A percentile compares a stretch with the other conserved stretches of the same genome.
Conservation (phyloP, 2,797 vertebrate genomes). For the Loriculus beryllinus region DNA sequence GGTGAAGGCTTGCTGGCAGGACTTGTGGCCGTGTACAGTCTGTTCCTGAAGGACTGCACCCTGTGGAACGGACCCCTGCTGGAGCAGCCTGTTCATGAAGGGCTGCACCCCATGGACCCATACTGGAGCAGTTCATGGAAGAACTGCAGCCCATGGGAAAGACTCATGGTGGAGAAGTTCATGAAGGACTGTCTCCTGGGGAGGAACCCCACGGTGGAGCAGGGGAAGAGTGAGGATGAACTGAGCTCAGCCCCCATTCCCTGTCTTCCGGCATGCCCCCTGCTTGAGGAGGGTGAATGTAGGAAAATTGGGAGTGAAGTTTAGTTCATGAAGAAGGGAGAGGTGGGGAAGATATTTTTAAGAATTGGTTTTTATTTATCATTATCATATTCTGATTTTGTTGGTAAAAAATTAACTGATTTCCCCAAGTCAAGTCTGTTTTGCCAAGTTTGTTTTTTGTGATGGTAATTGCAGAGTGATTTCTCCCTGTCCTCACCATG, state of each 20-base stretch:
- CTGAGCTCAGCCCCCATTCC: not conserved
- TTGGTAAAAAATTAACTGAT: not conserved
- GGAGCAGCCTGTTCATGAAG: not conserved
- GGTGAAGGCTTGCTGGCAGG: not conserved
- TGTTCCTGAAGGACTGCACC: not conserved
- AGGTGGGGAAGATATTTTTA: accelerated
- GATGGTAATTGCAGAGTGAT: not conserved
- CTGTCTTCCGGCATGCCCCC: accelerated
- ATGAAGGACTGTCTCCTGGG: not conserved
- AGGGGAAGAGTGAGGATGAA: not conserved
- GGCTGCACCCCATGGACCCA: not conserved
- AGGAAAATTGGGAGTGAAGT: not conserved
- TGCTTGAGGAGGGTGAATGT: not conserved
- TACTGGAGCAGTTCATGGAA: not conserved
- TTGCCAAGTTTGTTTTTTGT: not conserved
- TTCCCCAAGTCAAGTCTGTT: not conserved
- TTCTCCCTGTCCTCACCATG: not conserved
- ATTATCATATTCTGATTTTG: not conserved
- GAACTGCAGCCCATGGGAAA: not conserved
- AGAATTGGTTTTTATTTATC: not conserved
- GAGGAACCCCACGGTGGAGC: not conserved
- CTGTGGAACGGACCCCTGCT: not conserved
- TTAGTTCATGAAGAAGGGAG: not conserved
- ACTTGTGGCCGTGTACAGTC: not conserved
- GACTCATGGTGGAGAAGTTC: not conserved